These are phyloP conservation scores for Apteryx mantelli DNA, from an alignment of 2,113 vertebrate genomes.

Conservation along the genomic window DNA sequence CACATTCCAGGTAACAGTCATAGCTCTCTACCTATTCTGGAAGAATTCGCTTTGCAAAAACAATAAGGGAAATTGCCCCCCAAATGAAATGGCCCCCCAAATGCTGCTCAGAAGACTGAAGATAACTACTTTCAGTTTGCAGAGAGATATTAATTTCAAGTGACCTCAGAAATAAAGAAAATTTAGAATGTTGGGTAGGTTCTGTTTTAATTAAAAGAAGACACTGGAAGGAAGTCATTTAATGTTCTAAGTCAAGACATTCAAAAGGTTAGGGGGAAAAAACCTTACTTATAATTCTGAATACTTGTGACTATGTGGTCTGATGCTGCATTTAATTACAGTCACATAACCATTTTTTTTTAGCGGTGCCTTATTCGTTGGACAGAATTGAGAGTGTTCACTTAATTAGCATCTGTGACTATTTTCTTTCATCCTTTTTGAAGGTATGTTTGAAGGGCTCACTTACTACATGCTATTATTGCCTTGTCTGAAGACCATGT, in stretches of 20 bases:
- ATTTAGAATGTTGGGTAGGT: not conserved
- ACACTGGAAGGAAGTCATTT: not conserved
- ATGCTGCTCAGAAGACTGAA: not conserved
- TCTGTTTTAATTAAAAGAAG: not conserved
- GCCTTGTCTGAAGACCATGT: not conserved
- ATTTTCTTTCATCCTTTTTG: not conserved
- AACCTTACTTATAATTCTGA: not conserved
- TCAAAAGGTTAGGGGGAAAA: not conserved
- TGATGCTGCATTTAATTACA: not conserved
- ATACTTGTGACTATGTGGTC: not conserved
- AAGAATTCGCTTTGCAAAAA: not conserved
- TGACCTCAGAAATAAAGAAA: not conserved
- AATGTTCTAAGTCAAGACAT: not conserved
- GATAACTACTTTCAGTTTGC: not conserved
- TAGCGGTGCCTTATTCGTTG: not conserved
- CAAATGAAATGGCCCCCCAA: not conserved
- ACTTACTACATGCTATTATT: not conserved
- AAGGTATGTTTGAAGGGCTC: not conserved
- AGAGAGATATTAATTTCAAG: not conserved
- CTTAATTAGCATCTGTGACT: not conserved
- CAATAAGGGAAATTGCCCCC: not conserved
- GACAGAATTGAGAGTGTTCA: not conserved
- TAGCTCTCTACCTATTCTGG: not conserved
- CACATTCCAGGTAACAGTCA: not conserved
- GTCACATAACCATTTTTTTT: not conserved